Evolutionary conservation across 2,797 vertebrate species (phyloP).

Genomic region (Poeciliopsis gracilis): DNA sequence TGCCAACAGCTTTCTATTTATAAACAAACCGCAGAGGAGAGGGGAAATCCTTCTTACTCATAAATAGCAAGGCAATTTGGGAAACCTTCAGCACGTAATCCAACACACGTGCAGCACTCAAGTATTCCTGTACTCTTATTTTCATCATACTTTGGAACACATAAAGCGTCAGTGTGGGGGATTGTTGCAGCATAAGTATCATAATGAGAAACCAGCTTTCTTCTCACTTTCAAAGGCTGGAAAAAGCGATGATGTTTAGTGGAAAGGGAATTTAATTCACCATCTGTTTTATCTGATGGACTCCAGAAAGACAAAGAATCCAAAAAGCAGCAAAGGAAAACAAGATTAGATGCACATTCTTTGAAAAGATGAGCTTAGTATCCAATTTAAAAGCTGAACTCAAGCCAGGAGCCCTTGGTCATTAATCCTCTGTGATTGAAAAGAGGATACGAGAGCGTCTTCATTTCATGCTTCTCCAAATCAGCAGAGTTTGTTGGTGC

Average conservation of each 20-base stretch:
- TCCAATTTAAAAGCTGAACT: slow-evolving; percentile 58
- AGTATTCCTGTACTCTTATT: slow-evolving; percentile 27
- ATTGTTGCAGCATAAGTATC: slow-evolving; percentile 30
- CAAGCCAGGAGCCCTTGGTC: slow-evolving; percentile 41
- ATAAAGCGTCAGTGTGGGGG: slow-evolving; percentile 34
- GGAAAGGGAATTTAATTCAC: slow-evolving; percentile 38
- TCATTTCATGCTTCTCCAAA: slow-evolving; percentile 31
- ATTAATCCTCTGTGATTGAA: slow-evolving; percentile 53
- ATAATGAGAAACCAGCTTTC: slow-evolving; percentile 19
- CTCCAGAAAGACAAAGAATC: slow-evolving; percentile 21
- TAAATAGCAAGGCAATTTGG: slow-evolving; percentile 37
- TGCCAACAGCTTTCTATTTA: slow-evolving; percentile 55
- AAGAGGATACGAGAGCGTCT: slow-evolving; percentile 14
- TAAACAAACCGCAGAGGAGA: slow-evolving; percentile 52
- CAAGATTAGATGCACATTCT: slow-evolving; percentile 39
- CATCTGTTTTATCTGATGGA: slow-evolving; percentile 35
- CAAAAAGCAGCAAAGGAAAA: slow-evolving; percentile 31
- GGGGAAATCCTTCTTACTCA: slow-evolving; percentile 48
- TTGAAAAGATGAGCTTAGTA: slow-evolving; percentile 37
- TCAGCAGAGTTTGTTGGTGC: slow-evolving; percentile 24
- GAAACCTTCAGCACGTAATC: slow-evolving; percentile 49
- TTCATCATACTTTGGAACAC: slow-evolving; percentile 39
- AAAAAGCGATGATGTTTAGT: slow-evolving; percentile 21
- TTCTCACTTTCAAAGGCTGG: slow-evolving; percentile 19
- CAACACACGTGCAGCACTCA: slow-evolving; percentile 36